Base-by-base conservation (phyloP, 1,140 invertebrate species). In the Tetraneura akinire region DNA sequence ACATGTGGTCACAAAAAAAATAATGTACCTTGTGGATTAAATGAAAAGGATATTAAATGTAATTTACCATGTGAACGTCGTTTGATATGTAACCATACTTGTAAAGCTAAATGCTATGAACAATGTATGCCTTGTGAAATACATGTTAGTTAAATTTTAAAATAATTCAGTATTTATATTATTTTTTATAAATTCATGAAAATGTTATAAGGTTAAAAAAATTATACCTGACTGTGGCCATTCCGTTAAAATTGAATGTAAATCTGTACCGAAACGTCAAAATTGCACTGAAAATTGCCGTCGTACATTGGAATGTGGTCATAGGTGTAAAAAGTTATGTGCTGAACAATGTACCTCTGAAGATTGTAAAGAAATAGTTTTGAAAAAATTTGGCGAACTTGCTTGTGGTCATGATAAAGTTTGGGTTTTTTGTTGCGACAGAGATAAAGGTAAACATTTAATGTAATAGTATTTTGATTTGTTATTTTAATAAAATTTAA, bases 361-460 rank as follows among this genome's bases (percentile, higher is more conserved):
- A 23, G 42, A 74, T 14, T 76, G 73, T 45, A 16, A 76, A 4
- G 51, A 76, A 42, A 60, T 76, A 57, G 14, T 76, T 5, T 45
- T 76, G 3, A n/a, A 42, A 57, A 55, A 55, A 23, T 37, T 16
- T 11, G 45, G 62, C n/a, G 51, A 51, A 49, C 55, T 80, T n/a
- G 47, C 80, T 60, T 83, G 82, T 74, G 81, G 78, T 29, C 82
- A 83, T 73, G 26, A 57, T 1, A 64, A 23, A 23, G 26, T 60
- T 16, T 57, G 70, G 10, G 21, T 80, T 18, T 70, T 70, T 26
- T 82, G 74, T 26, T 68, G 60, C n/a, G 37, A 81, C 16, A 37
- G n/a, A 73, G 45, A 70, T 80, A 81, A 42, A 81, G 57, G 70
- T 70, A 51, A 55, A 13, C 49, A 45, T 26, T 49, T 37, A n/a